phyloP scores from a whole-genome alignment of 2,797 vertebrate genomes.

The Silurus lanzhouensis region DNA sequence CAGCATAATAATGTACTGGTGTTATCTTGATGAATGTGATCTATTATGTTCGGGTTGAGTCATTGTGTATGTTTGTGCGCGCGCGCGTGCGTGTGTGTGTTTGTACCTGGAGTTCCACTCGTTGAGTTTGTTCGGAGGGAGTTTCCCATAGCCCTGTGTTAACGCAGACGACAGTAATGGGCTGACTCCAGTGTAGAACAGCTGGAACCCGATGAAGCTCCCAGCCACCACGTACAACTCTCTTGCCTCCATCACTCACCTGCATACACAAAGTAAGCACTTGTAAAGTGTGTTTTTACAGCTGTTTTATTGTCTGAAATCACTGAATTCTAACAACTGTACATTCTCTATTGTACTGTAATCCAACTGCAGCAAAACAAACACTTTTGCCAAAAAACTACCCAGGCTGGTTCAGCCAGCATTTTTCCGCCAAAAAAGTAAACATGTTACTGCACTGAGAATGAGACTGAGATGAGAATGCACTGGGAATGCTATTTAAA shows the following conservation, averaged over 20 bases:
- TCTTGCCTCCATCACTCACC: constrained; percentile 81
- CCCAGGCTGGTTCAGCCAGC: constrained; percentile 21
- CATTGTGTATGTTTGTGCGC: not conserved
- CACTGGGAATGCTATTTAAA: constrained; percentile 36
- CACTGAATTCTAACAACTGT: not conserved
- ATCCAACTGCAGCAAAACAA: not conserved
- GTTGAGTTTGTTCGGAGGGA: constrained; percentile 71
- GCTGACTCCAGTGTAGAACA: constrained; percentile 77
- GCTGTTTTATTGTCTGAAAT: not conserved
- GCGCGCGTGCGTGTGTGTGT: constrained; percentile 14
- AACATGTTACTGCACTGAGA: constrained; percentile 20
- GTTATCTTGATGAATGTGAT: not conserved
- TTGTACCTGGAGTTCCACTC: constrained; percentile 86
- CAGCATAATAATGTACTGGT: not conserved
- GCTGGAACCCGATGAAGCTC: constrained; percentile 82
- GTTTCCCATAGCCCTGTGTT: constrained; percentile 65
- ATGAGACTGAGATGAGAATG: not conserved
- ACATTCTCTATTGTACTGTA: not conserved
- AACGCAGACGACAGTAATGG: constrained; percentile 73
- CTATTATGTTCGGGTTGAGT: not conserved
- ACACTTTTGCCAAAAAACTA: not conserved
- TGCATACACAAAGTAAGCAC: constrained; percentile 42
- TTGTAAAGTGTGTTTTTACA: not conserved
- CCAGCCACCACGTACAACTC: constrained; percentile 78
- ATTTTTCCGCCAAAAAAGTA: not conserved